Percentiles rank a stretch among this genome's conserved stretches.
Evolutionary conservation across 2,797 vertebrate genomes (phyloP).

Genomic region (Bovichtus diacanthus): DNA sequence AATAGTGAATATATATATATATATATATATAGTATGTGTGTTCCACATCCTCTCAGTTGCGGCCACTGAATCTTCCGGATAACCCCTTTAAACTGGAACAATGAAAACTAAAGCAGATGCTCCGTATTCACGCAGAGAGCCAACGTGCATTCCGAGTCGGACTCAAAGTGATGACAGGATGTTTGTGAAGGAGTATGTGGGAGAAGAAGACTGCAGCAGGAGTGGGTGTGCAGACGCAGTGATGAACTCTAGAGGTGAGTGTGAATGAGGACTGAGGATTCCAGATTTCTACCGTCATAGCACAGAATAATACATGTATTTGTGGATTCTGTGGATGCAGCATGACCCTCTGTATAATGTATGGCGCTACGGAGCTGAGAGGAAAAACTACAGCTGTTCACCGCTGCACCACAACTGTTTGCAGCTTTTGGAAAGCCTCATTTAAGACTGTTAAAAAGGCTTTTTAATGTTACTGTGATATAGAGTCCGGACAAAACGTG

Average conservation of each 20-base stretch:
- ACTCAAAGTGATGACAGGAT: conserved; percentile 41
- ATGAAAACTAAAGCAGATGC: conserved; percentile 7
- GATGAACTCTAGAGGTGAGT: conserved; percentile 53
- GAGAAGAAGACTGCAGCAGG: conserved; percentile 45
- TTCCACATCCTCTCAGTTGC: not conserved
- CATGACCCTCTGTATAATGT: conserved; percentile 35
- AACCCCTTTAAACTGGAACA: conserved; percentile 9
- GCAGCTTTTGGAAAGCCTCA: not conserved
- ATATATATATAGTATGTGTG: too few species aligned
- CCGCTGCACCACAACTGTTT: conserved; percentile 6
- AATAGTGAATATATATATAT: not conserved
- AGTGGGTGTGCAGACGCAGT: conserved; percentile 46
- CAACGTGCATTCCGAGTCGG: conserved; percentile 32
- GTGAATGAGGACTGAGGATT: conserved; percentile 41
- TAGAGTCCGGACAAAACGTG: too few species aligned
- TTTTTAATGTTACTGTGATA: not conserved
- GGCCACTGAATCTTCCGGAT: not conserved
- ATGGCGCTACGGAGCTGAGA: conserved; percentile 13
- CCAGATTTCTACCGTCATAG: conserved; percentile 32
- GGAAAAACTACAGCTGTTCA: conserved; percentile 21
- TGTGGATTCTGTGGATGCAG: conserved; percentile 27
- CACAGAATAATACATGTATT: conserved; percentile 46
- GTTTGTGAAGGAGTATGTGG: conserved; percentile 41
- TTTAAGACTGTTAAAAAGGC: not conserved
- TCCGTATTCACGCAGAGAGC: conserved; percentile 17